Evolutionary conservation across 2,113 vertebrate species (phyloP).

Genomic region (Arenaria interpres): DNA sequence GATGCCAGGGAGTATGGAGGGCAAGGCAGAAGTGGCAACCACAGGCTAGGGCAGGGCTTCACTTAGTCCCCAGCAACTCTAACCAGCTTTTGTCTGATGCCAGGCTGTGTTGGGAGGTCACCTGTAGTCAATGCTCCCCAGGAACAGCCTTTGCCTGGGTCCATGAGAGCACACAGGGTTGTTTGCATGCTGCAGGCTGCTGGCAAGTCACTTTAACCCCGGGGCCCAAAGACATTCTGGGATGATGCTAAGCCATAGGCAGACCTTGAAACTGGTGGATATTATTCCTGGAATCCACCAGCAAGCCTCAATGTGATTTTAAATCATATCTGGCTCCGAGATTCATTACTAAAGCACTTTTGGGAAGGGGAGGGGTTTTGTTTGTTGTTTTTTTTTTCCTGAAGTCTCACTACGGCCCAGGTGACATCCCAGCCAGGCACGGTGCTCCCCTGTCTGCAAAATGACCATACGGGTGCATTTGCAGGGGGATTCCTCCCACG

Average conservation of each 20-base stretch:
- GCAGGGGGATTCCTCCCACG: background rate
- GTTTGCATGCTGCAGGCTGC: background rate
- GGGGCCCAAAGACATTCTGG: background rate
- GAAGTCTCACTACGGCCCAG: background rate
- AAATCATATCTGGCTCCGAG: background rate
- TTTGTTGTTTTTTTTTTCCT: background rate
- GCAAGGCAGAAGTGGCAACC: background rate
- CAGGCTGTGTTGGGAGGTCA: background rate
- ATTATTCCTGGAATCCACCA: background rate
- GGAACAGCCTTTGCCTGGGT: background rate
- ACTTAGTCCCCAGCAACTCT: background rate
- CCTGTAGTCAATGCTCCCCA: background rate
- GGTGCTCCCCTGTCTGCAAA: accelerated
- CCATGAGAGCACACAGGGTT: background rate
- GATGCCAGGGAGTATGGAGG: background rate
- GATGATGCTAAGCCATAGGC: background rate
- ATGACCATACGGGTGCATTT: background rate
- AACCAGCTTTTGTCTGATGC: accelerated
- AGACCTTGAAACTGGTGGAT: background rate
- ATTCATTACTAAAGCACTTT: background rate
- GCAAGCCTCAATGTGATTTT: background rate
- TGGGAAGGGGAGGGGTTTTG: background rate
- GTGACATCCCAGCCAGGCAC: background rate
- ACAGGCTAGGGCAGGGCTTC: background rate
- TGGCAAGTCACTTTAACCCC: background rate